Base-by-base conservation (phyloP, 2,888 invertebrate genomes). In the Drosophila rubida region DNA sequence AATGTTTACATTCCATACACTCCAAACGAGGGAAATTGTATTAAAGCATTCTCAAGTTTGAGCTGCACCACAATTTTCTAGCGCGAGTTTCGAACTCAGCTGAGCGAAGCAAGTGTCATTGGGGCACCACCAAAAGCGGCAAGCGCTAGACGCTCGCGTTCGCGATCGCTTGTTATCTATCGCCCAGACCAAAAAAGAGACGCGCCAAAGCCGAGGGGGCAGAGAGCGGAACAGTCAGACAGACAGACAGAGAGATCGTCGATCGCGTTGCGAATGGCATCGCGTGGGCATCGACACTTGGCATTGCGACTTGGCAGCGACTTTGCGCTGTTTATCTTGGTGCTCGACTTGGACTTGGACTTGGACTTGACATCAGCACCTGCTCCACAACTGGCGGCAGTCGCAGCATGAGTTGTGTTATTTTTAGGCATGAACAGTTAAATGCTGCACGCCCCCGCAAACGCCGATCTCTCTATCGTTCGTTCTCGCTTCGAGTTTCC, bases 201-300 rank as follows among this genome's bases (percentile, higher is more conserved):
- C 25, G 13, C n/a, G n/a, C n/a, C n/a, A n/a, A n/a, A n/a, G n/a
- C n/a, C n/a, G 19, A 1, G 3, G 19, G 2, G 19, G 19, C 19
- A 19, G 19, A 19, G 19, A 19, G 19, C 3, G 19, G 19, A 3
- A 19, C 9, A 7, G 11, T 14, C 23, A 16, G 9, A 55, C 7
- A 22, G 41, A 51, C 19, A 46, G 8, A 55, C 7, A 22, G 41
- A 51, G 14, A 46, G 8, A 37, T 44, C 48, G 54, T 42, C 23
- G 39, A 49, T 42, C 37, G 32, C 48, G 23, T n/a, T 45, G 46
- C 42, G 50, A 54, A 13, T 42, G 19, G 13, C 35, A 35, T 57
- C 27, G 78, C 75, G 84, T 81, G 84, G 87, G 80, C 60, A 61
- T 61, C 39, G 49, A 63, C 46, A 79, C 73, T 64, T 62, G 70